Percentiles rank a stretch among this genome's conserved stretches.
Evolutionary conservation across 2,113 vertebrate species (phyloP).

Genomic region (Sphaerodactylus townsendi): DNA sequence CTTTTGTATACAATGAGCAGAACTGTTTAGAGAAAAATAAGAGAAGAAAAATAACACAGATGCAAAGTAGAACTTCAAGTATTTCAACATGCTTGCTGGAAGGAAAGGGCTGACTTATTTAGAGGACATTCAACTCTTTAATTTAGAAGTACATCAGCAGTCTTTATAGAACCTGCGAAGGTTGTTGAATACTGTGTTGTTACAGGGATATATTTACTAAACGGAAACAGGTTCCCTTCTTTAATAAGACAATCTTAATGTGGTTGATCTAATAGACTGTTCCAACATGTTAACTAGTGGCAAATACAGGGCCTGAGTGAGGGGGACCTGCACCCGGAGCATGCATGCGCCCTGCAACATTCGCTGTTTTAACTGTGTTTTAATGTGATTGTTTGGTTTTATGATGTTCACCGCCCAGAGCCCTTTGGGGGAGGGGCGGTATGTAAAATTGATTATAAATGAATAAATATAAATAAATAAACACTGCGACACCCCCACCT

Average conservation of each 20-base stretch:
- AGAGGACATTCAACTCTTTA: background rate
- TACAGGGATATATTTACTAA: background rate
- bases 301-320: too few relatives aligned
- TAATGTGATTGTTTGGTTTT: too few relatives aligned
- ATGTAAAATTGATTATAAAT: too few relatives aligned
- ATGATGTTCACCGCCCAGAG: too few relatives aligned
- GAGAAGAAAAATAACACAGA: background rate
- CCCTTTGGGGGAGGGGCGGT: too few relatives aligned
- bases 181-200: background rate
- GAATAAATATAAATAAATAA: too few relatives aligned
- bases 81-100: slow-evolving; percentile 6
- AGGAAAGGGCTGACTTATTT: slow-evolving; percentile 1
- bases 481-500: too few relatives aligned
- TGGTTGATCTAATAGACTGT: background rate
- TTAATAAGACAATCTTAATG: background rate
- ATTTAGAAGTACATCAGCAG: background rate
- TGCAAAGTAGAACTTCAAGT: background rate
- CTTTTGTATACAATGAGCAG: slow-evolving; percentile 33
- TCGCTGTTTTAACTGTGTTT: too few relatives aligned
- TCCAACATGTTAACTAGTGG: background rate
- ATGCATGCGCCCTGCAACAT: too few relatives aligned
- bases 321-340: too few relatives aligned
- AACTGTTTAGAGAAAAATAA: slow-evolving; percentile 1
- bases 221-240: rapidly evolving
- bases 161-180: background rate